Percentiles rank a stretch among this genome's conserved stretches.
phyloP scores from a whole-genome alignment of 2,888 invertebrate genomes.

The Cistogaster globosa region DNA sequence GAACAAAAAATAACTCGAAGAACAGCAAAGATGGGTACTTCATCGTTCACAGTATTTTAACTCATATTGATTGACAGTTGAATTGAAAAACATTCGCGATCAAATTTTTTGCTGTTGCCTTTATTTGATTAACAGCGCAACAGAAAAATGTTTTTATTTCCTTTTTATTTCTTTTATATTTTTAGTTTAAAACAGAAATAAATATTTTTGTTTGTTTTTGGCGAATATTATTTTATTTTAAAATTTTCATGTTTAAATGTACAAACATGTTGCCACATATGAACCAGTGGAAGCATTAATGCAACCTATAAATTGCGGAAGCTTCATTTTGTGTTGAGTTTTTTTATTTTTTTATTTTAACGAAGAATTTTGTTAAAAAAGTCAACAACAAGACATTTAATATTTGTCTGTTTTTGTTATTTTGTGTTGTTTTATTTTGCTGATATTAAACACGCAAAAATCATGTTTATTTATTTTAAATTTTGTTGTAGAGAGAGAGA shows the following conservation, averaged over 20 bases:
- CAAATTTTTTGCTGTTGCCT: slow-evolving; percentile 76
- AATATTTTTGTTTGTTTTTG: slow-evolving; percentile 16
- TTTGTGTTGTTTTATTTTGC: slow-evolving; percentile 5
- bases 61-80: slow-evolving; percentile 82
- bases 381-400: slow-evolving; percentile 50
- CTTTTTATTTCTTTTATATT: background rate
- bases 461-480: slow-evolving; percentile 68
- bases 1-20: slow-evolving; percentile 20
- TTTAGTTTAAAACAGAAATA: slow-evolving; percentile 22
- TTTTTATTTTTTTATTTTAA: slow-evolving; percentile 1
- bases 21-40: slow-evolving; percentile 47
- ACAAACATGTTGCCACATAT: slow-evolving; percentile 6
- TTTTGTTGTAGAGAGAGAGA: slow-evolving; percentile 31
- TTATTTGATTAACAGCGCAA: slow-evolving; percentile 77
- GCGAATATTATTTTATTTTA: slow-evolving; percentile 35
- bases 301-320: slow-evolving; percentile 57
- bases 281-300: slow-evolving; percentile 29
- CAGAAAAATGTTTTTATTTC: slow-evolving; percentile 32
- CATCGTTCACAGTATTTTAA: slow-evolving; percentile 74
- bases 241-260: slow-evolving; percentile 27
- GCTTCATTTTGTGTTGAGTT: slow-evolving; percentile 22
- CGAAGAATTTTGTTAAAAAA: slow-evolving; percentile 22
- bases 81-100: slow-evolving; percentile 81
- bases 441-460: slow-evolving; percentile 69
- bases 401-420: slow-evolving; percentile 20